phyloP scores from a whole-genome alignment of 2,113 vertebrate species.

The Mesitornis unicolor region DNA sequence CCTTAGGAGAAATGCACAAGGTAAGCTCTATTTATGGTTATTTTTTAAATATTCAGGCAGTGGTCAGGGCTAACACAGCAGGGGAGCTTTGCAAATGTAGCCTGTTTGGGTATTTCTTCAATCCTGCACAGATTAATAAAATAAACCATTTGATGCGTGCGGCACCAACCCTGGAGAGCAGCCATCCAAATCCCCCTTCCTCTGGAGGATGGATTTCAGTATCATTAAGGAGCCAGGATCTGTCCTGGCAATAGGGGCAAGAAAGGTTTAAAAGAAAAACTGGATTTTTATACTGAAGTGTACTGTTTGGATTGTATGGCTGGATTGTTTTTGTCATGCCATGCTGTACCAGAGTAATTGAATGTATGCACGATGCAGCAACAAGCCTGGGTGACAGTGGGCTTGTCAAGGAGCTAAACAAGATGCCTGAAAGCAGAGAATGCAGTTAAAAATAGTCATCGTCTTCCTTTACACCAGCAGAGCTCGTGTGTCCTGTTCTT shows the following conservation, averaged over 20 bases:
- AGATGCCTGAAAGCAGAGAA: neutral
- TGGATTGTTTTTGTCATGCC: neutral
- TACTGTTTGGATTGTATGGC: neutral
- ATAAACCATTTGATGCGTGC: neutral
- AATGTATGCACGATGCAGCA: neutral
- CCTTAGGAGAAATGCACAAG: neutral
- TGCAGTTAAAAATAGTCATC: neutral
- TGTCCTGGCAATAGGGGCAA: neutral
- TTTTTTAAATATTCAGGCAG: neutral
- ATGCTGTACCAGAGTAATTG: neutral
- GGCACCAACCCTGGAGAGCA: neutral
- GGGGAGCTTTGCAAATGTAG: neutral
- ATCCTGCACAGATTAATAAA: neutral
- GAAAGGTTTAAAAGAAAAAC: neutral
- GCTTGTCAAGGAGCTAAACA: constrained; percentile 4
- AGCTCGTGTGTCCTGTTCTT: neutral
- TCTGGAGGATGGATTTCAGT: neutral
- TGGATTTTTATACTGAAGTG: neutral
- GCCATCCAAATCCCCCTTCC: neutral
- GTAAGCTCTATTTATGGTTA: neutral
- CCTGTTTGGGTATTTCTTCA: neutral
- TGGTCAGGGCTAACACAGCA: neutral
- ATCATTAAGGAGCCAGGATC: neutral
- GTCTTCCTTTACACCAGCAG: neutral
- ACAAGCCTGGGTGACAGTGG: neutral